Conservation (phyloP, 2,888 invertebrate genomes). For the Graphium colonna region DNA sequence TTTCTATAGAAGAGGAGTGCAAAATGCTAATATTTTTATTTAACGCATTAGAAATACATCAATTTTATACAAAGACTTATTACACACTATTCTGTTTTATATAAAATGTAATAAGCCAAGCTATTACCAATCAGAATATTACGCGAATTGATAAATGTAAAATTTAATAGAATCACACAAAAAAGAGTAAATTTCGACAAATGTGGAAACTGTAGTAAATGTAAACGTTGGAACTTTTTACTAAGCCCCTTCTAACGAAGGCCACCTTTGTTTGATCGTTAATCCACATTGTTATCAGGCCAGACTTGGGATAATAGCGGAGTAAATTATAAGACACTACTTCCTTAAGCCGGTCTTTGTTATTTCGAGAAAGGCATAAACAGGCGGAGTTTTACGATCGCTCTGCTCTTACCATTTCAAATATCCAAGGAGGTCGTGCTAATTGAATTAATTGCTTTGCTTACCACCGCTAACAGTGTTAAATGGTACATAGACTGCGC, state of each 20-base stretch:
- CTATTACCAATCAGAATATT: too few species aligned
- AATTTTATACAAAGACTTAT: too few species aligned
- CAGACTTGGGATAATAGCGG: slow-evolving; percentile 22
- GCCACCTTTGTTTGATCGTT: slow-evolving; percentile 25
- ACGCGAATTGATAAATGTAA: too few species aligned
- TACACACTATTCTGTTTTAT: too few species aligned
- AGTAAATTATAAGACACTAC: slow-evolving; percentile 23
- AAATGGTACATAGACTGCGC: slow-evolving; percentile 92
- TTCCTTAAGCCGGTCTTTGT: slow-evolving; percentile 15
- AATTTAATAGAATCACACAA: too few species aligned
- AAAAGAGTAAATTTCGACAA: too few species aligned
- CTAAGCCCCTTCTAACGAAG: slow-evolving; percentile 12
- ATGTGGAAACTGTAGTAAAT: too few species aligned
- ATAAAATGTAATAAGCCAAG: too few species aligned
- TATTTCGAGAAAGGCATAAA: slow-evolving; percentile 19
- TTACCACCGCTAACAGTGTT: slow-evolving; percentile 92
- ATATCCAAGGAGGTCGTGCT: slow-evolving; percentile 22
- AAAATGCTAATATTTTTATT: too few species aligned
- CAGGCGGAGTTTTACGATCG: slow-evolving; percentile 10
- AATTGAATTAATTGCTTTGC: slow-evolving; percentile 46
- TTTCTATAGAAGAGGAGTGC: too few species aligned
- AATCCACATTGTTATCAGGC: slow-evolving; percentile 28
- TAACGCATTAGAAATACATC: too few species aligned
- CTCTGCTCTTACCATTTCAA: background rate
- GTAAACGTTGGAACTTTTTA: slow-evolving; percentile 12